Percentiles rank a stretch among this genome's conserved stretches.
These are phyloP conservation scores for Kuschelorhynchus macadamiae DNA, from an alignment of 2,888 invertebrate genomes.

Conservation along the genomic window DNA sequence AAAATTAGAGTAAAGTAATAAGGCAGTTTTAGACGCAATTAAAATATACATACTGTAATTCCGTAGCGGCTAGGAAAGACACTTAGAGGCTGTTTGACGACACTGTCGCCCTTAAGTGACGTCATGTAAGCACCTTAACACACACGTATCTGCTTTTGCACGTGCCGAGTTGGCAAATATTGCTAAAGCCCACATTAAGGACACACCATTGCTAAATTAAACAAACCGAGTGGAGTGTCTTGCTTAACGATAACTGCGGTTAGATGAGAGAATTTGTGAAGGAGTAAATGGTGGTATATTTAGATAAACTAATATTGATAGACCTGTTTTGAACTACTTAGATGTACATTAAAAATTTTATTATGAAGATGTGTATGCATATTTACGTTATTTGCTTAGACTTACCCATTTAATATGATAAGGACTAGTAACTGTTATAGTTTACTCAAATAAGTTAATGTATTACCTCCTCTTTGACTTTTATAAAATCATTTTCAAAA, in stretches of 20 bases:
- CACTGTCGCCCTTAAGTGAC: conserved; percentile 41
- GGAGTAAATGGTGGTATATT: too few relatives aligned
- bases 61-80: conserved; percentile 30
- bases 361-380: too few relatives aligned
- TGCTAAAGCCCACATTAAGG: conserved; percentile 37
- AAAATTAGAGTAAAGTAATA: conserved; percentile 41
- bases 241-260: too few relatives aligned
- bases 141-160: conserved; percentile 50
- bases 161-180: conserved; percentile 49
- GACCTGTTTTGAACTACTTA: not conserved
- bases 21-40: conserved; percentile 34
- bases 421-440: too few relatives aligned
- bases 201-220: conserved; percentile 46
- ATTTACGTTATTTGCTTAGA: too few relatives aligned
- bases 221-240: conserved; percentile 28
- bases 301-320: not conserved
- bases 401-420: too few relatives aligned
- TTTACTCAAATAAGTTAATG: too few relatives aligned
- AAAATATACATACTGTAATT: conserved; percentile 44
- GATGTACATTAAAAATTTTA: too few relatives aligned
- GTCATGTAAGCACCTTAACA: conserved; percentile 50
- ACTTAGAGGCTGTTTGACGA: conserved; percentile 45
- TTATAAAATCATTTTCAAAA: too few relatives aligned
- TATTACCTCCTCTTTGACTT: too few relatives aligned
- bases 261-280: too few relatives aligned